Percentiles rank a stretch among this genome's conserved stretches.
Conservation (phyloP, 2,888 invertebrate species). For the Lithophane semibrunnea region DNA sequence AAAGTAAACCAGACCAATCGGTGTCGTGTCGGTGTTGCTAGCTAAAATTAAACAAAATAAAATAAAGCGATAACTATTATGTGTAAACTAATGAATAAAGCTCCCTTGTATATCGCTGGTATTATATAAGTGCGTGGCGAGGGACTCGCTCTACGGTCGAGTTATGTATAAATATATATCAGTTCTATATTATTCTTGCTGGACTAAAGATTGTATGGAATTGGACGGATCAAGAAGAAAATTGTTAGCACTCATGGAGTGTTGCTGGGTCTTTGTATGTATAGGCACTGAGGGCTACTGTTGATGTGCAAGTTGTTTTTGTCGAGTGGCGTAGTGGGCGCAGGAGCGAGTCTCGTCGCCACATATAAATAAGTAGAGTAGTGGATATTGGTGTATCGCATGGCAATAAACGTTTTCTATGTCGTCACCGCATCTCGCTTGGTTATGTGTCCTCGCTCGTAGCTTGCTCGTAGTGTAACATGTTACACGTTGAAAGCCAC, state of each 20-base stretch:
- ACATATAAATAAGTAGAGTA: slow-evolving; percentile 66
- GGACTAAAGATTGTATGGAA: slow-evolving; percentile 11
- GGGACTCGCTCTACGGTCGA: slow-evolving; percentile 55
- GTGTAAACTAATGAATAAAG: slow-evolving; percentile 75
- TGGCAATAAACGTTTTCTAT: slow-evolving; percentile 77
- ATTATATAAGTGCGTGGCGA: slow-evolving; percentile 66
- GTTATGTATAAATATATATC: slow-evolving; percentile 38
- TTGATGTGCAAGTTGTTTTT: background rate
- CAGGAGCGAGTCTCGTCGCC: slow-evolving; percentile 51
- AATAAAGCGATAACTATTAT: slow-evolving; percentile 74
- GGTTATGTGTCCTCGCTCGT: slow-evolving; percentile 29
- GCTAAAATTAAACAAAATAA: slow-evolving; percentile 70
- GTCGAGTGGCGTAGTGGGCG: background rate
- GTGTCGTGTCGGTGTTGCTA: slow-evolving; percentile 88
- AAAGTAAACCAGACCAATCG: slow-evolving; percentile 85
- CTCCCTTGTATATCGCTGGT: slow-evolving; percentile 79
- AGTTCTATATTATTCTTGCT: slow-evolving; percentile 39
- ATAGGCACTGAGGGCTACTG: slow-evolving; percentile 10
- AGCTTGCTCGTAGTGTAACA: slow-evolving; percentile 29
- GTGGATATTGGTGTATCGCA: slow-evolving; percentile 78
- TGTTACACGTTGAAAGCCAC: slow-evolving; percentile 27
- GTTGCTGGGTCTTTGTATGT: slow-evolving; percentile 20
- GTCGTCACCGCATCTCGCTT: slow-evolving; percentile 51
- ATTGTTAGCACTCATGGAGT: slow-evolving; percentile 3
- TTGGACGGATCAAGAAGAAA: slow-evolving; percentile 15